Percentiles rank a stretch among this genome's conserved stretches.
These are phyloP conservation scores for Prionace glauca DNA, from an alignment of 2,797 vertebrate species.

Conservation along the genomic window DNA sequence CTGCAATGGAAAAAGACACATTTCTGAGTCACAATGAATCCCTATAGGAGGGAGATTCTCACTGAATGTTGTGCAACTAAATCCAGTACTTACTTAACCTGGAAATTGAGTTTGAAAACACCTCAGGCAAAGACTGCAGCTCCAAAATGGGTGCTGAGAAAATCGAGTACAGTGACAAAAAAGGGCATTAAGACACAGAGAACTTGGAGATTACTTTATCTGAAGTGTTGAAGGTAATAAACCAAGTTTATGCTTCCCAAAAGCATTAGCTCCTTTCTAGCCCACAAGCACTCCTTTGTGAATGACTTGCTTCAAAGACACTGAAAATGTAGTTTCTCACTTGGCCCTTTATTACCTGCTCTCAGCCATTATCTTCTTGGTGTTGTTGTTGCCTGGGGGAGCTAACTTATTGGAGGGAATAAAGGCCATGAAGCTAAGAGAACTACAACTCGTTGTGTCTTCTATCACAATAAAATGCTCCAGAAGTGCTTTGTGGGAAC, in stretches of 20 bases:
- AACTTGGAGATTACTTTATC: not conserved
- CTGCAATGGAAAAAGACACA: not conserved
- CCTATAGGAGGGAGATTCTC: too few relatives aligned
- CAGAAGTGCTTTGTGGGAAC: too few relatives aligned
- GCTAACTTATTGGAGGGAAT: not conserved
- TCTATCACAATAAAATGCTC: too few relatives aligned
- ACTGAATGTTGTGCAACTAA: too few relatives aligned
- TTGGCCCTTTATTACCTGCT: not conserved
- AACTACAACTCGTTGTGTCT: too few relatives aligned
- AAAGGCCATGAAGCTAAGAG: not conserved
- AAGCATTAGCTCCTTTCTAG: not conserved
- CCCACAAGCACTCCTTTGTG: not conserved
- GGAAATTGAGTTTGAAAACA: not conserved
- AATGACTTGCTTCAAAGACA: not conserved
- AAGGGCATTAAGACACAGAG: not conserved
- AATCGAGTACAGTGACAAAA: not conserved
- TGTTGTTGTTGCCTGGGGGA: not conserved
- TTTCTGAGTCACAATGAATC: not conserved
- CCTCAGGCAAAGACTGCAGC: not conserved
- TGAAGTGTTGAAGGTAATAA: not conserved
- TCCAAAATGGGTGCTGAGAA: not conserved
- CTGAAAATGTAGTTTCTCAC: not conserved
- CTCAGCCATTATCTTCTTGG: not conserved
- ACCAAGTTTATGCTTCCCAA: not conserved
- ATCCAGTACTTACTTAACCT: not conserved